Conservation (phyloP, 2,888 invertebrate species). For the Acheta domesticus region DNA sequence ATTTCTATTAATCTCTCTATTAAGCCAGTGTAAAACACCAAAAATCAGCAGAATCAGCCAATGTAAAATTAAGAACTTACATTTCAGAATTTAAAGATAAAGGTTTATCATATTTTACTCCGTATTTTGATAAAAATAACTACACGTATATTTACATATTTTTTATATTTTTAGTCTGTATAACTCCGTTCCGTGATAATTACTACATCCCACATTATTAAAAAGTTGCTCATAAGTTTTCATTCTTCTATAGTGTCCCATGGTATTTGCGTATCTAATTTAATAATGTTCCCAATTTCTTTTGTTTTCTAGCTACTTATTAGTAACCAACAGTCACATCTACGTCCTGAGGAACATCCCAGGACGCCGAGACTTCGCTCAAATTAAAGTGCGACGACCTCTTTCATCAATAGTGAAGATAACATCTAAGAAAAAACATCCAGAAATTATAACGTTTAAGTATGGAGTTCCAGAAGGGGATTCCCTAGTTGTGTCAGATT, state of each 20-base stretch:
- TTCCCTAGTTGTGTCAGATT: slow-evolving; percentile 75
- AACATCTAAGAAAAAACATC: slow-evolving; percentile 91
- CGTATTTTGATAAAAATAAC: no score
- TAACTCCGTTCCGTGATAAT: no score
- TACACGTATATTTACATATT: no score
- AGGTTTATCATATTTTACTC: no score
- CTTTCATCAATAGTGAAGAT: slow-evolving; percentile 93
- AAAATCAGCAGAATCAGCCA: no score
- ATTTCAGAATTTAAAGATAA: no score
- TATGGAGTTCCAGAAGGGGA: slow-evolving; percentile 85
- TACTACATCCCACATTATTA: no score
- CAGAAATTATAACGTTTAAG: slow-evolving; percentile 95
- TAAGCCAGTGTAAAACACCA: no score
- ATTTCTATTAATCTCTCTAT: no score
- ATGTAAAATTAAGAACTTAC: no score
- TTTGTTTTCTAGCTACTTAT: slow-evolving; percentile 63
- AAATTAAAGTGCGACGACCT: slow-evolving; percentile 81
- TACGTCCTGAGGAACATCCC: slow-evolving; percentile 78
- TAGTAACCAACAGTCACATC: slow-evolving; percentile 82
- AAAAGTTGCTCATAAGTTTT: no score
- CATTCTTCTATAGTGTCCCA: fast-evolving
- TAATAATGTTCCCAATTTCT: slow-evolving; percentile 20
- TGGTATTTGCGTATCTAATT: neutral
- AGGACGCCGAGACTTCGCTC: slow-evolving; percentile 73
- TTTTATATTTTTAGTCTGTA: no score